These are phyloP conservation scores for Macrophya annulata DNA, from an alignment of 2,888 invertebrate genomes.

Conservation along the genomic window DNA sequence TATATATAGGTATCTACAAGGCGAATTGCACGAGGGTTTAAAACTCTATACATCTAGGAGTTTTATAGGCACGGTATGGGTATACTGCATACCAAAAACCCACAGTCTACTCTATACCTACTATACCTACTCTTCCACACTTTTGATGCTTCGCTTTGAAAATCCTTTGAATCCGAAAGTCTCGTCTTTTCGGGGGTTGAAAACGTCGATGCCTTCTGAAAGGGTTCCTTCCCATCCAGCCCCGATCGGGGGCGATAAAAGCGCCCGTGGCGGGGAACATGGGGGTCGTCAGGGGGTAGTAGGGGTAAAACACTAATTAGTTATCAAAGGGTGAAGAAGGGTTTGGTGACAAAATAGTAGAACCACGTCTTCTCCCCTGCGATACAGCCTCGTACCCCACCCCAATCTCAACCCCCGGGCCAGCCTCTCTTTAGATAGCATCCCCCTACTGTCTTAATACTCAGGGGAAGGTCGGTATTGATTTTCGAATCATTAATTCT, in stretches of 20 bases:
- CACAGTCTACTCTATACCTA: neutral
- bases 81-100: slow-evolving; percentile 1
- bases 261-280: slow-evolving; percentile 66
- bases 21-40: neutral
- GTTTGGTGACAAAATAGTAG: slow-evolving; percentile 79
- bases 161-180: slow-evolving; percentile 78
- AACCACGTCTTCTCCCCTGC: slow-evolving; percentile 63
- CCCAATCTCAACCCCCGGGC: slow-evolving; percentile 53
- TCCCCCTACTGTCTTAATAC: slow-evolving; percentile 72
- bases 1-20: neutral
- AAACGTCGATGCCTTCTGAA: slow-evolving; percentile 75
- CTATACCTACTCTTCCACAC: slow-evolving; percentile 64
- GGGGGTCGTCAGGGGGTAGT: slow-evolving; percentile 78
- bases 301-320: slow-evolving; percentile 83
- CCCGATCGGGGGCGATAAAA: slow-evolving; percentile 74
- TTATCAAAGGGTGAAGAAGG: slow-evolving; percentile 82
- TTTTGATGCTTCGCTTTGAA: slow-evolving; percentile 75
- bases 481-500: slow-evolving; percentile 79
- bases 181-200: slow-evolving; percentile 72
- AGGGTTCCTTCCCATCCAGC: slow-evolving; percentile 68
- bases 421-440: slow-evolving; percentile 67
- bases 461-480: slow-evolving; percentile 74
- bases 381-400: slow-evolving; percentile 59
- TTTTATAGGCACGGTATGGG: neutral
- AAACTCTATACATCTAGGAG: neutral